These are phyloP conservation scores for Pseudanteris insignis DNA, from an alignment of 2,888 invertebrate genomes.

Conservation along the genomic window DNA sequence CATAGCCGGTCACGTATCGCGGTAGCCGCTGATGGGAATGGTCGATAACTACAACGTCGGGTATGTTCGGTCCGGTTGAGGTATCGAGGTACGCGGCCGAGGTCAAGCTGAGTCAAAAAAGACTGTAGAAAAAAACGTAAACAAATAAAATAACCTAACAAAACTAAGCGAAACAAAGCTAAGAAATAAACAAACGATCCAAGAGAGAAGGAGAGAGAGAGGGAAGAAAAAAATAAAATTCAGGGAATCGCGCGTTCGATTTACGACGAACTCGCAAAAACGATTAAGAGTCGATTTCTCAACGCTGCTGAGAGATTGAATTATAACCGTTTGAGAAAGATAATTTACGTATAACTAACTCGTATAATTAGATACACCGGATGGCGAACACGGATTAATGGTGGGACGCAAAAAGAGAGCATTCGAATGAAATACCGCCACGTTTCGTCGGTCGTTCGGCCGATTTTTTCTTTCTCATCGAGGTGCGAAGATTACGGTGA, in stretches of 20 bases:
- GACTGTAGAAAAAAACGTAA: neutral
- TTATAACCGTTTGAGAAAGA: conserved; percentile 34
- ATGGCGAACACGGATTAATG: conserved; percentile 1
- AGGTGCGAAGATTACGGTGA: conserved; percentile 7
- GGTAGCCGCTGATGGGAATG: conserved; percentile 48
- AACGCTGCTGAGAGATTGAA: conserved; percentile 39
- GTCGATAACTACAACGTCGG: conserved; percentile 43
- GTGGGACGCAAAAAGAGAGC: too few species aligned
- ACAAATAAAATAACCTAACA: too few species aligned
- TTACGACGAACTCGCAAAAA: conserved; percentile 45
- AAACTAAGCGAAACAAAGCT: too few species aligned
- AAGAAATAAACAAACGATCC: too few species aligned
- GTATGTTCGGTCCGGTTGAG: conserved; percentile 33
- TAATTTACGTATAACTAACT: conserved; percentile 37
- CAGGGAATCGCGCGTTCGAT: conserved; percentile 38
- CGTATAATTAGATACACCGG: conserved; percentile 37
- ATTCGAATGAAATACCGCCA: too few species aligned
- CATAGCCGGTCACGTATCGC: conserved; percentile 45
- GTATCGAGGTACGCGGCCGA: conserved; percentile 41
- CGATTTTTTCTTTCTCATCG: conserved; percentile 1
- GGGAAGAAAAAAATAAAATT: too few species aligned
- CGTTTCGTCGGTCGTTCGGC: too few species aligned
- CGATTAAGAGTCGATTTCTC: conserved; percentile 45
- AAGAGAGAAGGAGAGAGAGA: too few species aligned
- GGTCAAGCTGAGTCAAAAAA: conserved; percentile 43